Evolutionary conservation across 2,888 invertebrate genomes (phyloP).

Genomic region (Mycalesis mineus): DNA sequence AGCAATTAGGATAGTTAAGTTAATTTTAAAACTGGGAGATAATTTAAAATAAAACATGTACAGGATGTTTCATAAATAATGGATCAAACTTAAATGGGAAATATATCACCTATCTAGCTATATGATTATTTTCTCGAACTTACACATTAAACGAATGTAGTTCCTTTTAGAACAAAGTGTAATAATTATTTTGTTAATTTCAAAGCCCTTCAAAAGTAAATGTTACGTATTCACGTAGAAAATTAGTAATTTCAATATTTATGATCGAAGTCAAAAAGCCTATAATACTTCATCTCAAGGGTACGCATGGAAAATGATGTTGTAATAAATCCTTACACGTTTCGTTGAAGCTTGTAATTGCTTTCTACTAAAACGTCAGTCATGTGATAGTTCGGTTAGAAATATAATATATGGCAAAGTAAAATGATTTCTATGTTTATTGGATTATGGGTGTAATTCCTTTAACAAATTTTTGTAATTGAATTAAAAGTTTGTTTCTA

Average conservation of each 20-base stretch:
- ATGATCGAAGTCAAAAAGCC: constrained; percentile 13
- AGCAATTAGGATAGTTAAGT: no score
- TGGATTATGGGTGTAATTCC: background rate
- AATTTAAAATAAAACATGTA: no score
- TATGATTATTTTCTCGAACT: no score
- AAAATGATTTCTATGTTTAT: background rate
- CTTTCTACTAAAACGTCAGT: constrained; percentile 26
- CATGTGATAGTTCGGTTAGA: constrained; percentile 21
- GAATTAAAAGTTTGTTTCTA: constrained; percentile 13
- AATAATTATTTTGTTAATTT: background rate
- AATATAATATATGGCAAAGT: background rate
- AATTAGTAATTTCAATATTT: constrained; percentile 23
- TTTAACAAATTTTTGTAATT: background rate
- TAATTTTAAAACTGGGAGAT: no score
- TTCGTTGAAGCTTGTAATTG: constrained; percentile 49
- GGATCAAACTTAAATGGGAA: no score
- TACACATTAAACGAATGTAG: no score
- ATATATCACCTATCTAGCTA: no score
- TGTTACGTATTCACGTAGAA: background rate
- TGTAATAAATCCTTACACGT: constrained; percentile 32
- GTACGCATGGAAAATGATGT: constrained; percentile 21
- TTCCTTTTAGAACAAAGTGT: no score
- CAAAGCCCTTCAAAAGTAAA: background rate
- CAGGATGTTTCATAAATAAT: no score
- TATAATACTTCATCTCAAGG: constrained; percentile 14